Base-by-base conservation (phyloP, 2,797 vertebrate genomes). In the Chaunax sp. region DNA sequence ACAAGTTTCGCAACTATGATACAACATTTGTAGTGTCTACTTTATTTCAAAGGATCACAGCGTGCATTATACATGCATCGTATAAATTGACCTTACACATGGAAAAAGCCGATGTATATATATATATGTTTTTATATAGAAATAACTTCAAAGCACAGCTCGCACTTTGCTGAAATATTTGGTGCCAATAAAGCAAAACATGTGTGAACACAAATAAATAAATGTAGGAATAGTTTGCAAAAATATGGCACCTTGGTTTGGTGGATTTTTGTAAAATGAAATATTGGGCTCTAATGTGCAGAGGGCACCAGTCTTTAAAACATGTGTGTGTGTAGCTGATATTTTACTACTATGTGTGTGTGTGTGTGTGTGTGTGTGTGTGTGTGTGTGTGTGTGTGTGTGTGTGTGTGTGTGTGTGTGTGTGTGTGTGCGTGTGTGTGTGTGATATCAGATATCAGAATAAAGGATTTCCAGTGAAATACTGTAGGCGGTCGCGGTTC, bases 401-500 rank as follows among this genome's bases (percentile, higher is more conserved):
- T 47, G 66, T 51, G 62, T 55, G 38, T 59, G 64, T 77, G 69
- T 64, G 67, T 63, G 56, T 57, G 57, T 70, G 53, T 56, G 37
- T 68, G 57, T 62, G 61, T 53, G 46, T 53, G 55, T 57, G 45
- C 33, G 67, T 65, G 65, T 69, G 47, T 50, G 66, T 69, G 55
- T 35, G 59, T 16, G 46, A 1, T 68, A 40, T 50, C 68, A 50
- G 44, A 22, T 41, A 84, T 97, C 92, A 99, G 94, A 99, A 98
- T 92, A 99, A 95, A 84, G 97, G 97, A 71, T 98, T 99, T 85
- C 97, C 97, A 80, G 97, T 98, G 90, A 98, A 99, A 92, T 98
- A 99, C 70, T 99, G 98, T 80, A 99, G 94, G 69, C 97, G 96
- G 91, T 99, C 97, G 87, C 97, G 96, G 92, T 98, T 99, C 41